Percentiles rank a stretch among this genome's conserved stretches.
Conservation (phyloP, 2,113 vertebrate species). For the Gobio gobio region DNA sequence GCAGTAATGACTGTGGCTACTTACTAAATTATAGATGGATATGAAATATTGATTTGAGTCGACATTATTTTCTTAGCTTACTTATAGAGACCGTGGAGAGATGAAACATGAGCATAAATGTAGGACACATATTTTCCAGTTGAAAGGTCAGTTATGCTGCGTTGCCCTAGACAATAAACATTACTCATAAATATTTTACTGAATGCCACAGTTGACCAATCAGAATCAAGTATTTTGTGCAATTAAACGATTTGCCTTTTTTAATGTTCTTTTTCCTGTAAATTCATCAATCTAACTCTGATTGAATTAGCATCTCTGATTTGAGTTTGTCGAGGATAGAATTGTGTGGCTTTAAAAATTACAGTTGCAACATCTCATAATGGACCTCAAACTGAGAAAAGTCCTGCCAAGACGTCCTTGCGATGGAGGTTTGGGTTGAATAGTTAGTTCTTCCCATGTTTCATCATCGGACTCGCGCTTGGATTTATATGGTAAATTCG, state of each 20-base stretch:
- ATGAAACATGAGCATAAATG: background rate
- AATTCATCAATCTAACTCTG: background rate
- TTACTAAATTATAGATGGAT: background rate
- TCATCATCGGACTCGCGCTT: too few relatives aligned
- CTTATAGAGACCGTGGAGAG: background rate
- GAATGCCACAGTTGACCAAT: background rate
- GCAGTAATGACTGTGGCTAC: background rate
- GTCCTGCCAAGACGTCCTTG: too few relatives aligned
- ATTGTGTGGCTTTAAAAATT: background rate
- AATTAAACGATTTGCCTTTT: background rate
- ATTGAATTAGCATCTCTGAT: background rate
- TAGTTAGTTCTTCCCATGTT: too few relatives aligned
- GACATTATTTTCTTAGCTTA: background rate
- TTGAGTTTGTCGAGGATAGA: background rate
- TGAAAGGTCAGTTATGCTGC: background rate
- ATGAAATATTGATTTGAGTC: slow-evolving; percentile 12
- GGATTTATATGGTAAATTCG: too few relatives aligned
- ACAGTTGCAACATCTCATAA: too few relatives aligned
- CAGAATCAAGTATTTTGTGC: background rate
- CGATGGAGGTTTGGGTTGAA: too few relatives aligned
- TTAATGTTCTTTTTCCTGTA: background rate
- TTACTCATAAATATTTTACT: background rate
- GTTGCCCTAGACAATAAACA: background rate
- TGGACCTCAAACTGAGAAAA: too few relatives aligned
- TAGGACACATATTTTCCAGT: background rate